phyloP scores from a whole-genome alignment of 2,888 invertebrate species.

The Acholoe squamosa region DNA sequence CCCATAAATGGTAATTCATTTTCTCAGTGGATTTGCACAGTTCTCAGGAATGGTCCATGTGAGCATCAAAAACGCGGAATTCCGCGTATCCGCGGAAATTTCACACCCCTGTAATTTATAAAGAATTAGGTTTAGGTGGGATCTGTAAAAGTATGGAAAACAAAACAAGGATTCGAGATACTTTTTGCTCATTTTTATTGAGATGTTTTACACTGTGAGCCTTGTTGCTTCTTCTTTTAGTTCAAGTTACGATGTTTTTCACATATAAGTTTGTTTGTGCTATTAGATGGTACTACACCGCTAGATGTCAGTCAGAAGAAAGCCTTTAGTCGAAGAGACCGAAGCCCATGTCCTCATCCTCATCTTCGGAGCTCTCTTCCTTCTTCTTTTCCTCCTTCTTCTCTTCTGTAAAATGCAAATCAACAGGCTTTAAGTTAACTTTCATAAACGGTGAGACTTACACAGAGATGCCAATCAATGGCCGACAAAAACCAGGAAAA shows the following conservation, averaged over 20 bases:
- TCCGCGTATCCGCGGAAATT: too few relatives aligned
- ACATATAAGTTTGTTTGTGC: conserved; percentile 4
- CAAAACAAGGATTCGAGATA: neutral
- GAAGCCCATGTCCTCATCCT: conserved; percentile 86
- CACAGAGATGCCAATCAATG: too few relatives aligned
- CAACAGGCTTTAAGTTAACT: too few relatives aligned
- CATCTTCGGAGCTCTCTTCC: conserved; percentile 84
- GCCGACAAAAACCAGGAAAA: too few relatives aligned
- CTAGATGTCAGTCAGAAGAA: neutral
- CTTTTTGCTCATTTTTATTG: conserved; percentile 4
- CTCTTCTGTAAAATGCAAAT: conserved; percentile 69
- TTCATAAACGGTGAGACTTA: too few relatives aligned
- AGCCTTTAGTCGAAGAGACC: conserved; percentile 85
- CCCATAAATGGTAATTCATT: too few relatives aligned
- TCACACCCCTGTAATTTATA: too few relatives aligned
- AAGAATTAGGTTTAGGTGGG: too few relatives aligned
- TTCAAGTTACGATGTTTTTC: conserved; percentile 4
- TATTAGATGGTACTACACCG: neutral
- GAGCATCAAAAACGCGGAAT: too few relatives aligned
- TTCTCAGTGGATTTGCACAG: too few relatives aligned
- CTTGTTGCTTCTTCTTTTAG: neutral
- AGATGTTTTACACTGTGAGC: neutral
- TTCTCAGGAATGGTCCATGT: too few relatives aligned
- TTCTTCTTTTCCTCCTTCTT: conserved; percentile 87
- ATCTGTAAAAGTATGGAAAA: too few relatives aligned